Percentiles rank a stretch among this genome's conserved stretches.
Conservation (phyloP, 1,140 invertebrate species). For the Chionoecetes opilio region DNA sequence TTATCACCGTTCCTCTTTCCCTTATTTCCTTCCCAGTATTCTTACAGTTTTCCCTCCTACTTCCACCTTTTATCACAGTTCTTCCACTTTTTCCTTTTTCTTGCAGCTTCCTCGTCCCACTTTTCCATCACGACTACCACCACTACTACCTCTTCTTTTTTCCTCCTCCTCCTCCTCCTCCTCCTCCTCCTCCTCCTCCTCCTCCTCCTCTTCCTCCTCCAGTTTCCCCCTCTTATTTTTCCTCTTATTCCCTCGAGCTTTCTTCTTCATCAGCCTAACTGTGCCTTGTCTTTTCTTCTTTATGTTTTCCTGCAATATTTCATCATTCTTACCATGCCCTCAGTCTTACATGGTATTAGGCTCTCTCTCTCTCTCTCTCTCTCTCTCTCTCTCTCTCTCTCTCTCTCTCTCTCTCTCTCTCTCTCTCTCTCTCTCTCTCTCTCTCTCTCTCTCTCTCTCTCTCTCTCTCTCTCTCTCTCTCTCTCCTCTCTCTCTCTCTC, state of each 20-base stretch:
- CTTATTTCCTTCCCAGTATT: background rate
- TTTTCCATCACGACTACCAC: background rate
- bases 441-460: slow-evolving; percentile 21
- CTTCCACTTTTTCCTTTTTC: background rate
- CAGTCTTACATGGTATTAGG: background rate
- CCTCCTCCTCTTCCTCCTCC: background rate
- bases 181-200: background rate
- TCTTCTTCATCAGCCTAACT: background rate
- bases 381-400: slow-evolving; percentile 17
- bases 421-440: slow-evolving; percentile 27
- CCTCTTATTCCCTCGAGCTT: slow-evolving; percentile 12
- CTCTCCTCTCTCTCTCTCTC: no score
- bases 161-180: background rate
- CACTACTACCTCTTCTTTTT: background rate
- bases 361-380: background rate
- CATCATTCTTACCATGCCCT: background rate
- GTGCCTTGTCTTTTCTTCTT: slow-evolving; percentile 29
- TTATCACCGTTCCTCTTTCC: background rate
- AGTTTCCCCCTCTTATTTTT: background rate
- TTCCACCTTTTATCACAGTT: background rate
- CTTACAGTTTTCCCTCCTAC: background rate
- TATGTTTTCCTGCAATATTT: background rate
- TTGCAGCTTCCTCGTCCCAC: background rate
- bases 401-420: slow-evolving; percentile 17
- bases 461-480: slow-evolving; percentile 10